Percentiles rank a stretch among this genome's conserved stretches.
phyloP scores from a whole-genome alignment of 2,797 vertebrate genomes.

The Lepidocolaptes lacrymiger region DNA sequence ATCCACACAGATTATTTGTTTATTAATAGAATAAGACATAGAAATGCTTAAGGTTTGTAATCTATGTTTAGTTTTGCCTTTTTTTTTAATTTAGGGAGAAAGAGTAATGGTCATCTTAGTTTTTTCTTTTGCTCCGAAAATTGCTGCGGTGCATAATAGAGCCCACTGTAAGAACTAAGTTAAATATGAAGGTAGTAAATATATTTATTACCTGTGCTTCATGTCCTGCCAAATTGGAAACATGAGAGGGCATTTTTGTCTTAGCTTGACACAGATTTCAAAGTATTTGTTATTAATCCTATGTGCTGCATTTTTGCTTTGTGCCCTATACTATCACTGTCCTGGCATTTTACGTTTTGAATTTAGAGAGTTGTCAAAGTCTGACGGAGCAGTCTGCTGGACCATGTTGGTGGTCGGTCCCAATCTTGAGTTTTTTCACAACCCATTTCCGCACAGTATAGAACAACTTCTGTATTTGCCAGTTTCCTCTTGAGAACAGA shows the following conservation, averaged over 20 bases:
- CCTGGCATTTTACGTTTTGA: neutral
- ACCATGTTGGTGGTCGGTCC: neutral
- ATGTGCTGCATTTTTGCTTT: neutral
- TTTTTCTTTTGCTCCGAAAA: neutral
- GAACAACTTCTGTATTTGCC: neutral
- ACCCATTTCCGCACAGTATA: neutral
- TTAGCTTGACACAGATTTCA: neutral
- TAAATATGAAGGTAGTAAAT: neutral
- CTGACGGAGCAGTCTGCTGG: neutral
- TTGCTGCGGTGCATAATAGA: neutral
- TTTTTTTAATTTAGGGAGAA: neutral
- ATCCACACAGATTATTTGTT: neutral
- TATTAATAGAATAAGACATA: neutral
- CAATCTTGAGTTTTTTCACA: neutral
- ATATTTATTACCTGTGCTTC: neutral
- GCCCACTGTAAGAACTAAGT: neutral
- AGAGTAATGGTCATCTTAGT: neutral
- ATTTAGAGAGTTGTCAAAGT: neutral
- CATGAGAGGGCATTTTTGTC: neutral
- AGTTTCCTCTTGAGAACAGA: neutral
- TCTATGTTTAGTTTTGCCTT: neutral
- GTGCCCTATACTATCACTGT: neutral
- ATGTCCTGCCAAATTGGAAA: neutral
- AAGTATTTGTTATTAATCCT: neutral
- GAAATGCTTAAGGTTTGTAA: neutral